Conservation (phyloP, 1,140 invertebrate genomes). For the Drosophila azteca region DNA sequence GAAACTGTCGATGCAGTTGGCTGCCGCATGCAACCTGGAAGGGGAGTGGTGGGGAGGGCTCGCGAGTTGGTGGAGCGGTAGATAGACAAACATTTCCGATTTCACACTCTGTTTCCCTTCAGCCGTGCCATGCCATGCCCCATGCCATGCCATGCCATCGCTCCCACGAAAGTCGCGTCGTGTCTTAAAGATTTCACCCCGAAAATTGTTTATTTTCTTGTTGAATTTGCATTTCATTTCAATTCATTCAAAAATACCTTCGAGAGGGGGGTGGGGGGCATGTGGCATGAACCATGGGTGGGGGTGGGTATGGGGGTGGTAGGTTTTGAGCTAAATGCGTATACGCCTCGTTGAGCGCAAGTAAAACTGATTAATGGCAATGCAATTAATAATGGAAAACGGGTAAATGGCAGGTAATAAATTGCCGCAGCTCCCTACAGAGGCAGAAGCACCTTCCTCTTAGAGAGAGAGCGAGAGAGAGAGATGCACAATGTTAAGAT, state of each 20-base stretch:
- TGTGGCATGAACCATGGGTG: constrained; percentile 5
- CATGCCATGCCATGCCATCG: too few relatives aligned
- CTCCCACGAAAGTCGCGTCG: constrained; percentile 19
- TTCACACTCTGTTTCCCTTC: constrained; percentile 52
- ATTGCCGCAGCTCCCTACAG: constrained; percentile 48
- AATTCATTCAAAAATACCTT: constrained; percentile 67
- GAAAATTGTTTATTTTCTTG: constrained; percentile 62
- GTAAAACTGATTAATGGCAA: constrained; percentile 76
- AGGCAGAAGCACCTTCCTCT: constrained; percentile 8
- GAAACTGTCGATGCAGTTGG: constrained; percentile 67
- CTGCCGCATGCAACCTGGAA: constrained; percentile 56
- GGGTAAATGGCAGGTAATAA: constrained; percentile 79
- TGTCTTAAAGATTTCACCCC: constrained; percentile 47
- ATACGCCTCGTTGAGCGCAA: constrained; percentile 74
- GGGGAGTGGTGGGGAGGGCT: not conserved
- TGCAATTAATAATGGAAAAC: constrained; percentile 77
- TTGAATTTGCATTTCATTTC: constrained; percentile 68
- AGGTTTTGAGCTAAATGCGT: constrained; percentile 23
- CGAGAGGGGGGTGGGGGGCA: not conserved
- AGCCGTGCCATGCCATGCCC: too few relatives aligned
- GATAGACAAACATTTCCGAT: constrained; percentile 67
- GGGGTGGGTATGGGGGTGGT: too few relatives aligned
- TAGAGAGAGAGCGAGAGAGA: too few relatives aligned
- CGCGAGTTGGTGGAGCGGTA: too few relatives aligned
- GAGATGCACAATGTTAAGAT: too few relatives aligned